A percentile compares a stretch with the other conserved stretches of the same genome.
phyloP scores from a whole-genome alignment of 2,888 invertebrate species.

The Eupithecia inturbata region DNA sequence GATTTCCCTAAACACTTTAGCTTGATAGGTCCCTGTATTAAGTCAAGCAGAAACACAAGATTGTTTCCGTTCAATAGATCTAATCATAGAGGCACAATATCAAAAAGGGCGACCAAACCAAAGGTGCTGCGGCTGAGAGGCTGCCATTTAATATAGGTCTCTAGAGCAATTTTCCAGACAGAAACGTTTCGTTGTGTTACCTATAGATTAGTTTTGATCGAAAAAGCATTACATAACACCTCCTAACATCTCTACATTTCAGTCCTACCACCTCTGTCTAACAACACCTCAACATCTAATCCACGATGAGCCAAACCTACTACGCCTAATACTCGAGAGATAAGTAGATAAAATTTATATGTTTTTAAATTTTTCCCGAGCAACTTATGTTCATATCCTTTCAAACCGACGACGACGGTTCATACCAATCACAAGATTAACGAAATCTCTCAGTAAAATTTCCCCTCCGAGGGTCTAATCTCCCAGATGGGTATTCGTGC shows the following conservation, averaged over 20 bases:
- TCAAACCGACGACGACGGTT: slow-evolving; percentile 4
- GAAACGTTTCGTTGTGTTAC: too few species aligned
- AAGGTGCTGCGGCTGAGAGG: not conserved
- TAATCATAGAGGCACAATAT: slow-evolving; percentile 15
- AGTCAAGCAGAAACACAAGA: slow-evolving; percentile 79
- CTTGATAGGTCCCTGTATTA: slow-evolving; percentile 63
- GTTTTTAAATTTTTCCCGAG: not conserved
- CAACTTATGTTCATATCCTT: not conserved
- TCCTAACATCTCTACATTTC: too few species aligned
- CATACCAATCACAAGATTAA: slow-evolving; percentile 10
- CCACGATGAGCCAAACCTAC: too few species aligned
- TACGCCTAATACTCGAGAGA: too few species aligned
- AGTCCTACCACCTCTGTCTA: too few species aligned
- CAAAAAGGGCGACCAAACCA: not conserved
- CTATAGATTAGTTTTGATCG: too few species aligned
- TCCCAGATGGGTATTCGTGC: slow-evolving; percentile 80
- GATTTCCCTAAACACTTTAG: slow-evolving; percentile 61
- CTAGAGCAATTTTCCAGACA: not conserved
- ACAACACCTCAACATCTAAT: too few species aligned
- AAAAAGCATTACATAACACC: too few species aligned
- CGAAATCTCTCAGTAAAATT: slow-evolving; percentile 1
- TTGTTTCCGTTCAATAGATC: slow-evolving; percentile 80
- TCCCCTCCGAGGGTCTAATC: slow-evolving; percentile 57
- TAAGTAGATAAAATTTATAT: too few species aligned
- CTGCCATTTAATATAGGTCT: not conserved